Conservation (phyloP, 2,113 vertebrate genomes). For the Xerus inauris region DNA sequence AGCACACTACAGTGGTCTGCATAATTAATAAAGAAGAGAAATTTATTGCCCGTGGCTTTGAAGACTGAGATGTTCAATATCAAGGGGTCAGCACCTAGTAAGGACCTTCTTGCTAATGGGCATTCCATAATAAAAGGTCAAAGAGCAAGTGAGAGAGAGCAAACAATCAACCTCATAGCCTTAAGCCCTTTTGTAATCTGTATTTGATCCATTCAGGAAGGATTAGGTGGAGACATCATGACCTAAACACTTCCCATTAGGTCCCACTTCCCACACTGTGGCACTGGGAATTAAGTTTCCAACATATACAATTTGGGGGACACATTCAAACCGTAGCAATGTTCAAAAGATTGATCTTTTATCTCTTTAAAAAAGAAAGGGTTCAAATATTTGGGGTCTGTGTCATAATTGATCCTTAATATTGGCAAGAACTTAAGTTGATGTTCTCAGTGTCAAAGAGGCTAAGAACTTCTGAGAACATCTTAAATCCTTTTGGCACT, state of each 20-base stretch:
- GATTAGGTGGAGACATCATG: background rate
- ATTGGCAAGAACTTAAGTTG: background rate
- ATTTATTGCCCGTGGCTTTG: no score
- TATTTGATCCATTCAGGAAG: background rate
- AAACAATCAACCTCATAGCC: rapidly evolving
- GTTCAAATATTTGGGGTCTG: background rate
- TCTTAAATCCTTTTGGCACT: background rate
- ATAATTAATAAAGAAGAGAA: background rate
- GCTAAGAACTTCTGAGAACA: background rate
- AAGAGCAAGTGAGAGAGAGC: background rate
- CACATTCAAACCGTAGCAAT: background rate
- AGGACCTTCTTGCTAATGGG: background rate
- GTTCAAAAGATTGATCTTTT: background rate
- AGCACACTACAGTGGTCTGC: background rate
- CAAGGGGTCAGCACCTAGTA: no score
- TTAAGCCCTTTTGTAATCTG: background rate
- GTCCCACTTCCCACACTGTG: background rate
- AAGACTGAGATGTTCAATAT: background rate
- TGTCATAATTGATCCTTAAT: background rate
- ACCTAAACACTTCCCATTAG: no score
- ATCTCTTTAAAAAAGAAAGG: background rate
- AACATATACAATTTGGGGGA: background rate
- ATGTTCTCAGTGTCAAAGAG: background rate
- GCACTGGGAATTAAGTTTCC: background rate
- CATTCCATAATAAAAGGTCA: background rate